Base-by-base conservation (phyloP, 2,888 invertebrate genomes). In the Saturnia japonica region DNA sequence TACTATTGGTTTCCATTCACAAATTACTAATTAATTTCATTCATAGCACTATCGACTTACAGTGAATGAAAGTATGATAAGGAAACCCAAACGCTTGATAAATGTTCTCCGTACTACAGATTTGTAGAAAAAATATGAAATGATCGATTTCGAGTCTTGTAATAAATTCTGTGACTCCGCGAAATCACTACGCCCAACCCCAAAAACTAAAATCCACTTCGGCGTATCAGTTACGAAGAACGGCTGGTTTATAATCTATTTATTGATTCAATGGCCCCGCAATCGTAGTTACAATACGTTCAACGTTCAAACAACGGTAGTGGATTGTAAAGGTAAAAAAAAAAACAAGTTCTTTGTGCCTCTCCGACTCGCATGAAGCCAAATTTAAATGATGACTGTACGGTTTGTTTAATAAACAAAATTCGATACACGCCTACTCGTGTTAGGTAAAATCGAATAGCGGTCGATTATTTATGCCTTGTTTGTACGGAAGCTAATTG, bases 191-290 rank as follows among this genome's bases (percentile, higher is more conserved):
- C 57, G 57, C 67, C 75, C 70, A 81, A 74, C 81, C 75, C 79
- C 74, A 82, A 85, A 84, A 78, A 68, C 69, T 68, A 72, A 75
- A 77, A 79, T 80, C 76, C 76, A 76, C 28, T 83, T 80, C 87
- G 86, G 88, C 85, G 75, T 91, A 93, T 93, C 90, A 78, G 78
- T 93, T 91, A 84, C 93, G 91, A 88, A 90, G 88, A 85, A 83
- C 78, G 80, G 79, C 80, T 76, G 72, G 79, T 79, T 83, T 83
- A 82, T 91, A 91, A 92, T 91, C 88, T 90, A 88, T 91, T 91
- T 91, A 92, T 87, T 86, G 89, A 91, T 90, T 91, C 85, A 88
- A 91, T 88, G 82, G 85, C 80, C 72, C 76, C 73, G 75, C 74
- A 74, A 76, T 72, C 67, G 71, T 47, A 71, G 72, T 70, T 77